A percentile compares a stretch with the other conserved stretches of the same genome.
phyloP scores from a whole-genome alignment of 2,888 invertebrate species.

The Melinaea menophilus region DNA sequence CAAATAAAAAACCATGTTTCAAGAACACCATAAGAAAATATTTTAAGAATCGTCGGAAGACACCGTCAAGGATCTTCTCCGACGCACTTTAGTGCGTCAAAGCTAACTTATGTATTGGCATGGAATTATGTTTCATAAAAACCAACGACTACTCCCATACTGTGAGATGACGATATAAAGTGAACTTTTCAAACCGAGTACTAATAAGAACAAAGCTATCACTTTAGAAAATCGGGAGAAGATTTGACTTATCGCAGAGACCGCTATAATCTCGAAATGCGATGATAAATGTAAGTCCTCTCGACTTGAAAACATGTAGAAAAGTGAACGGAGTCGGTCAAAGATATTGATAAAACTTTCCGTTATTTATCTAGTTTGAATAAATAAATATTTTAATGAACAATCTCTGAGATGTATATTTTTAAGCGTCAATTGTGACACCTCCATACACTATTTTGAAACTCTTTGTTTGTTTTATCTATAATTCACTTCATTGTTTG shows the following conservation, averaged over 20 bases:
- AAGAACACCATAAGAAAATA: too few relatives aligned
- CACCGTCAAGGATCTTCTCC: not conserved
- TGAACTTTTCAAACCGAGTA: conserved; percentile 32
- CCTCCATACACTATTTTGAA: too few relatives aligned
- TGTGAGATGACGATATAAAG: conserved; percentile 12
- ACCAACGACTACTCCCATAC: not conserved
- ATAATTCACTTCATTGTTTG: not conserved
- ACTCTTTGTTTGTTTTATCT: not conserved
- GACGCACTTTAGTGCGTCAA: not conserved
- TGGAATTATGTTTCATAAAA: conserved; percentile 19
- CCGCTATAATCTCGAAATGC: conserved; percentile 48
- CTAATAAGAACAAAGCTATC: conserved; percentile 54
- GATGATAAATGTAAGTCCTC: not conserved
- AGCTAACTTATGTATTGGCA: conserved; percentile 21
- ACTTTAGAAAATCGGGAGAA: conserved; percentile 43
- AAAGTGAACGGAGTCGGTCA: not conserved
- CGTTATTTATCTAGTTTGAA: not conserved
- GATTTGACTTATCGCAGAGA: conserved; percentile 43
- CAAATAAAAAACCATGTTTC: too few relatives aligned
- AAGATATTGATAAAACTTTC: not conserved
- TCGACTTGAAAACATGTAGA: not conserved
- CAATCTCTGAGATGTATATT: too few relatives aligned
- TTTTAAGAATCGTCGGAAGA: not conserved
- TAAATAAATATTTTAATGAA: too few relatives aligned
- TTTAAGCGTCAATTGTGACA: too few relatives aligned